These are phyloP conservation scores for Rhimphoctona megacephalus DNA, from an alignment of 2,888 invertebrate genomes.

Conservation along the genomic window DNA sequence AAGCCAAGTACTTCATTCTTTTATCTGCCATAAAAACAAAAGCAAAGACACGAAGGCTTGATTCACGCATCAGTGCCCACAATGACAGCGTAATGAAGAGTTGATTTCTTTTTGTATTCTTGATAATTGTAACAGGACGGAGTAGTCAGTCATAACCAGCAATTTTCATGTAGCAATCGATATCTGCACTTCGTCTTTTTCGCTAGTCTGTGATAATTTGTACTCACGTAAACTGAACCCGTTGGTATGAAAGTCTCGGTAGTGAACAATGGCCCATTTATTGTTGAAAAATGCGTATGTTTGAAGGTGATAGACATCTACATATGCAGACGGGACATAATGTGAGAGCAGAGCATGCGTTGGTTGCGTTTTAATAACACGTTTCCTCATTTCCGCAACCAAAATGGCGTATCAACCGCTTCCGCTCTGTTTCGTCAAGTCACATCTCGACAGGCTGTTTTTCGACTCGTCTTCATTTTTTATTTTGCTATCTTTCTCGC, in stretches of 20 bases:
- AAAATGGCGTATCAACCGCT: slow-evolving; percentile 66
- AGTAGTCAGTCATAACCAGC: slow-evolving; percentile 8
- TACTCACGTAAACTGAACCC: slow-evolving; percentile 17
- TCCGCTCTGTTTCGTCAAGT: slow-evolving; percentile 55
- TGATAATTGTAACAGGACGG: slow-evolving; percentile 39
- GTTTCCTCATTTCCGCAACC: slow-evolving; percentile 59
- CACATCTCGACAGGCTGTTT: slow-evolving; percentile 41
- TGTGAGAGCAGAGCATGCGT: slow-evolving; percentile 34
- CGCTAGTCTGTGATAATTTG: slow-evolving; percentile 25
- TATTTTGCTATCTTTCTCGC: slow-evolving; percentile 18
- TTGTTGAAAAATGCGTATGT: slow-evolving; percentile 43
- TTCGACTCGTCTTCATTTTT: slow-evolving; percentile 28
- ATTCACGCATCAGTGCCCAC: slow-evolving; percentile 25
- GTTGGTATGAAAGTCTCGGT: slow-evolving; percentile 23
- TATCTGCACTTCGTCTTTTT: not conserved
- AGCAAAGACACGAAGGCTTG: slow-evolving; percentile 5
- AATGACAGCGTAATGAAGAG: slow-evolving; percentile 50
- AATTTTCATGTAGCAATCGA: slow-evolving; percentile 25
- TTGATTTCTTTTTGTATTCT: slow-evolving; percentile 24
- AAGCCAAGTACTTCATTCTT: slow-evolving; percentile 1
- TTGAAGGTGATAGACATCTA: slow-evolving; percentile 12
- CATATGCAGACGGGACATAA: slow-evolving; percentile 18
- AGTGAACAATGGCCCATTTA: slow-evolving; percentile 57
- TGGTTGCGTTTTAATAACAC: slow-evolving; percentile 65
- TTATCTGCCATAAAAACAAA: not conserved